A percentile compares a stretch with the other conserved stretches of the same genome.
These are phyloP conservation scores for Cheilosia urbana DNA, from an alignment of 2,888 invertebrate genomes.

Conservation along the genomic window DNA sequence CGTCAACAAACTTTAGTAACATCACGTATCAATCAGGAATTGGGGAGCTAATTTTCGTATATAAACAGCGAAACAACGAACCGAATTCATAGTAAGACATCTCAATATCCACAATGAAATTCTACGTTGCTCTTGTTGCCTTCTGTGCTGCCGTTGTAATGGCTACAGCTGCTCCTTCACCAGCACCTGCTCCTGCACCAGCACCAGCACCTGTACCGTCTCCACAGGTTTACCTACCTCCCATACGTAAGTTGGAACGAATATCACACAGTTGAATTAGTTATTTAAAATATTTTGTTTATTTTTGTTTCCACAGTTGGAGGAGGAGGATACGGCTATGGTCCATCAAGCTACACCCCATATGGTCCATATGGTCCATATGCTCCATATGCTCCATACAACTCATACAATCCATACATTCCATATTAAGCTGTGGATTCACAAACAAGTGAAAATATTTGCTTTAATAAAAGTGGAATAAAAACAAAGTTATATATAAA, in stretches of 20 bases:
- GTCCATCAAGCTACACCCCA: background rate
- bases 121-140: slow-evolving; percentile 7
- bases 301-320: background rate
- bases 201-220: slow-evolving; percentile 1
- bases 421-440: background rate
- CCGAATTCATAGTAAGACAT: background rate
- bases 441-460: background rate
- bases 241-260: background rate
- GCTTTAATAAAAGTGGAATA: background rate
- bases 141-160: slow-evolving; percentile 27
- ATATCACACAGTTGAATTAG: background rate
- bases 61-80: background rate
- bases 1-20: slow-evolving; percentile 1
- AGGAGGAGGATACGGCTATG: background rate
- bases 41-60: background rate
- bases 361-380: background rate
- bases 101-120: slow-evolving; percentile 1
- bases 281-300: background rate
- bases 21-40: slow-evolving; percentile 26
- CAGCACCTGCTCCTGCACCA: slow-evolving; percentile 6
- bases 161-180: slow-evolving; percentile 7
- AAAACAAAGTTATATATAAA: background rate
- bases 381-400: background rate
- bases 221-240: background rate
- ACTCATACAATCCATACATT: background rate